Base-by-base conservation (phyloP, 2,113 vertebrate species). In the Peucedramus taeniatus region DNA sequence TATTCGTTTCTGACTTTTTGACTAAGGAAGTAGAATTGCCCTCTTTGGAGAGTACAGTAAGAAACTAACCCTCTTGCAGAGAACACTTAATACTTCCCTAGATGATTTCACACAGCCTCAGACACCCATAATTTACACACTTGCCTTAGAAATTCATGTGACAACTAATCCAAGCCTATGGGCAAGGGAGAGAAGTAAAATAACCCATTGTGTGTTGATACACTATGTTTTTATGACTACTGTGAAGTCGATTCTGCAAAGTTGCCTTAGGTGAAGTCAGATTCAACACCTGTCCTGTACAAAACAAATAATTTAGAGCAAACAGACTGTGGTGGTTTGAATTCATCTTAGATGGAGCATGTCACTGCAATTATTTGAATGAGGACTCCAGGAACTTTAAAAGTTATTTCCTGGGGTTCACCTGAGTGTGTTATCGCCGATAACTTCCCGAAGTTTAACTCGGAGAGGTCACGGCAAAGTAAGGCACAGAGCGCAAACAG, bases 391-490 rank as follows among this genome's bases (percentile, higher is more conserved):
- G 56, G 30, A 50, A 4, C 22, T 74, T 35, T 6, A 7, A 0
- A 0, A 24, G 11, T 20, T 1, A 18, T 40, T 65, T 65, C 49
- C 59, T 5, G 64, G 4, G 4, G 18, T 12, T 37, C 28, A 0
- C 16, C 42, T 4, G 6, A 5, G 30, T 8, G 35, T 3, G 2
- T 12, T 59, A 4, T 2, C 6, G 2, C 69, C 6, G 21, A 1
- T 3, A 33, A 30, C 44, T 64, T 49, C 13, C 12, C 23, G 1
- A 30, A 50, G 30, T 26, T 23, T 10, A 15, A 11, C 30, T 35
- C 27, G 3, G 28, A 14, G 39, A 47, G 12, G 12, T 22, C 13
- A 4, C 0, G 22, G 47, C 53, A 20, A 23, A n/a, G 24, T 1
- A 9, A n/a, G 21, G 18, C 51, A 3, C 51, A 27, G 71, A 26